Conservation (phyloP, 2,113 vertebrate genomes). For the Gavialis gangeticus region DNA sequence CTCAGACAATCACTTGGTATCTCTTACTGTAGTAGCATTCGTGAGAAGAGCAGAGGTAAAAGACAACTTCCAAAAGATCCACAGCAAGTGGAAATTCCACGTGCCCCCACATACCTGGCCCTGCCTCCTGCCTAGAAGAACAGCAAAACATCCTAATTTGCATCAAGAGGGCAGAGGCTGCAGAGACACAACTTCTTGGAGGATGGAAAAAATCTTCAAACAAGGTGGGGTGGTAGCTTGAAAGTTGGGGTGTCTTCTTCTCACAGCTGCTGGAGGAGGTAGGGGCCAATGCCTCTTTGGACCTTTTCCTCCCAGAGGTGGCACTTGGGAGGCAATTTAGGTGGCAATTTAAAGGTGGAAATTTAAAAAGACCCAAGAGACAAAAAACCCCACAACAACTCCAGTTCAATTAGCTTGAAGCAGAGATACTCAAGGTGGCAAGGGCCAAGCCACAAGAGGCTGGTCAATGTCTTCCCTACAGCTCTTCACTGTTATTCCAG, state of each 20-base stretch:
- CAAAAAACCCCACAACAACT: too few relatives aligned
- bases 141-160: too few relatives aligned
- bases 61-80: not conserved
- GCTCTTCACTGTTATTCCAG: too few relatives aligned
- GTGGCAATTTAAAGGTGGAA: too few relatives aligned
- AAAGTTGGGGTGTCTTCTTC: not conserved
- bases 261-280: not conserved
- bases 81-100: not conserved
- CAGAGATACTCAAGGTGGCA: too few relatives aligned
- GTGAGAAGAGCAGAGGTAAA: not conserved
- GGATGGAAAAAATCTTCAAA: not conserved
- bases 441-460: too few relatives aligned
- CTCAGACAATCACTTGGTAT: not conserved
- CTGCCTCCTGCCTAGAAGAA: not conserved
- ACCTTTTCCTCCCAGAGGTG: too few relatives aligned
- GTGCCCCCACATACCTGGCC: not conserved
- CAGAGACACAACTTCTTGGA: not conserved
- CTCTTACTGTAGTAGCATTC: not conserved
- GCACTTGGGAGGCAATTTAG: too few relatives aligned
- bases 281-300: too few relatives aligned
- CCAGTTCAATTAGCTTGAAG: too few relatives aligned
- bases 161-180: not conserved
- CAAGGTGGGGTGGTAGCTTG: not conserved
- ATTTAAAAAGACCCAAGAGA: too few relatives aligned
- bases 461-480: too few relatives aligned